Evolutionary conservation across 2,888 invertebrate species (phyloP), one percentile per base, ranked within the genome.

Genomic region (Eupithecia abbreviata): DNA sequence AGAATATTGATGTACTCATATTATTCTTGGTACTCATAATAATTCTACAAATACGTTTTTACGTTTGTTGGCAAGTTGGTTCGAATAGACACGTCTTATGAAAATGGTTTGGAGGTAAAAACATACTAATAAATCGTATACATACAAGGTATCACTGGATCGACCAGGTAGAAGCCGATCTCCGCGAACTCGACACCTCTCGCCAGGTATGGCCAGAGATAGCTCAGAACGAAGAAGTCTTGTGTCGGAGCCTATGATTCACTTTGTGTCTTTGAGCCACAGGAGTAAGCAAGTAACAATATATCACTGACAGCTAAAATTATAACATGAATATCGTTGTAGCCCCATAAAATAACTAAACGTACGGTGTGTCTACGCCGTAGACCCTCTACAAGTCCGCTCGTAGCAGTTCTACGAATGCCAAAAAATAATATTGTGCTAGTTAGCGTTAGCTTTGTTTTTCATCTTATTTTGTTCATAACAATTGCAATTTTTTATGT

Each of bases 1-100:
- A 71, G 84, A 86, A 86, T 87, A 85, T 85, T 87, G 86, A 88
- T 88, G 82, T 30, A n/a, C 42, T 66, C 65, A 66, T 6, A 83
- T 83, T 80, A 84, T 83, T 55, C 47, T 13, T 65, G 30, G 41
- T 12, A 65, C 4, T 62, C 30, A 30, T 66, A 42, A 43, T 68
- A 12, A 62, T 30, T 10, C 18, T 10, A 58, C 18, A 58, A 58
- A 18, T 9, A 10, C 58, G 3, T 58, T 9, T 58, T 58, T 18
- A 18, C 18, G 18, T 0, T 18, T 18, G 62, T 13, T 51, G 51
- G 15, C 18, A 58, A 58, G 18, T 58, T 4, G 18, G 18, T 18
- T 18, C 2, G 0, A 9, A 18, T 9, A 58, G 15, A 12, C 12
- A 12, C 12, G 47, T 12, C 10, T 47, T 47, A 47, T 47, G 13